Conservation (phyloP, 2,113 vertebrate genomes). For the Blennius ocellaris region DNA sequence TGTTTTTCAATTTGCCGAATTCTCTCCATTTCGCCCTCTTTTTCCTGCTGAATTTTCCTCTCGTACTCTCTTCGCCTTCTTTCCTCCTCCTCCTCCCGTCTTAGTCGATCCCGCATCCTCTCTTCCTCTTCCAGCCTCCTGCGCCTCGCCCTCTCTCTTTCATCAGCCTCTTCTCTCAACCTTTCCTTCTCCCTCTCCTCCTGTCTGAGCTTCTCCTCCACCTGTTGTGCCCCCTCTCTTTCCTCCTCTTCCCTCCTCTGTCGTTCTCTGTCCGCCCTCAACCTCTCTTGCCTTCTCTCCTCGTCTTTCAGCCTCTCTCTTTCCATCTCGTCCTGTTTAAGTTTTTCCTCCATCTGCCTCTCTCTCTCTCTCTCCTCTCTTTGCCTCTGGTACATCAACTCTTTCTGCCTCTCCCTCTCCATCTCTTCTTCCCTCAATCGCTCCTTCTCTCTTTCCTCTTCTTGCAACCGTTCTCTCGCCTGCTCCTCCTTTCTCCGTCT, state of each 20-base stretch:
- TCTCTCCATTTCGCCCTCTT: conserved; percentile 5
- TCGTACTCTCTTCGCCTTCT: conserved; percentile 1
- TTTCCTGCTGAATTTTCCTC: not conserved
- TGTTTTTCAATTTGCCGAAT: not conserved
- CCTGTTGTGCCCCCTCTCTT: not conserved
- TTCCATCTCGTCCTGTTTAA: not conserved
- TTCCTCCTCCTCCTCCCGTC: not conserved
- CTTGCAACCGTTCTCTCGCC: conserved; percentile 8
- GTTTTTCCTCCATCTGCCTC: not conserved
- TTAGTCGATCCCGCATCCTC: not conserved
- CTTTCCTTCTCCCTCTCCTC: not conserved
- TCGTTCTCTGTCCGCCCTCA: too few species aligned
- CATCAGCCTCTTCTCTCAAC: conserved; percentile 14
- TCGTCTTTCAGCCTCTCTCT: not conserved
- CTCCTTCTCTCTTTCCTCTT: conserved; percentile 19
- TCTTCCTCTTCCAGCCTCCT: conserved; percentile 9
- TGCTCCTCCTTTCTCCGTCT: conserved; percentile 8
- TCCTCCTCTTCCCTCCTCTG: too few species aligned
- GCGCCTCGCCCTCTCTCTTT: conserved; percentile 1
- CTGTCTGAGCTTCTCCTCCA: not conserved
- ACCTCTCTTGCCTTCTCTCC: too few species aligned
- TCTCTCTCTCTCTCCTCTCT: not conserved
- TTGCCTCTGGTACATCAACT: not conserved
- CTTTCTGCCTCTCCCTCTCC: conserved; percentile 29
- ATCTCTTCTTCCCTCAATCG: conserved; percentile 33